Evolutionary conservation across 2,113 vertebrate genomes (phyloP).

Genomic region (Pitta sordida): DNA sequence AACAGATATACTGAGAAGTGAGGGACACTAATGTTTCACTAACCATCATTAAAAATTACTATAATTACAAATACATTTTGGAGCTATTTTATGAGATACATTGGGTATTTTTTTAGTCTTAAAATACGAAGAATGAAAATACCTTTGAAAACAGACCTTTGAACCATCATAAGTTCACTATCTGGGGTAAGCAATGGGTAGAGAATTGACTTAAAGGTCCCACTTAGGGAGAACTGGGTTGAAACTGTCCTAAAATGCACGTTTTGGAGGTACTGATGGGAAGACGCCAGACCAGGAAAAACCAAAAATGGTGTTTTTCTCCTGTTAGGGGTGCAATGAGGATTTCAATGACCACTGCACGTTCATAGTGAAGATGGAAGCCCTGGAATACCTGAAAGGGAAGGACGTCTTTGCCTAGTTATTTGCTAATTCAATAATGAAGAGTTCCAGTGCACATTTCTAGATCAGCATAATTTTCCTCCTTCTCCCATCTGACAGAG

Average conservation of each 20-base stretch:
- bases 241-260: not conserved
- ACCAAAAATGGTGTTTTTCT: not conserved
- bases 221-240: not conserved
- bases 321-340: not conserved
- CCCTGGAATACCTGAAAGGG: not conserved
- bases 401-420: not conserved
- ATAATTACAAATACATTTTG: not conserved
- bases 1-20: not conserved
- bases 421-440: not conserved
- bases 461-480: constrained; percentile 52
- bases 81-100: not conserved
- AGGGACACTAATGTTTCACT: not conserved
- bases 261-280: not conserved
- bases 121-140: not conserved
- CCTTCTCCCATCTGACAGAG: constrained; percentile 61
- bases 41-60: not conserved
- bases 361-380: rapidly evolving
- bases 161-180: not conserved
- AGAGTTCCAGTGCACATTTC: constrained; percentile 33
- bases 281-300: not conserved
- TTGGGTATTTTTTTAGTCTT: too few relatives aligned
- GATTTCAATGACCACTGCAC: not conserved
- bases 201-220: not conserved
- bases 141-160: not conserved
- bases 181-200: not conserved